Evolutionary conservation across 2,888 invertebrate genomes (phyloP), one percentile per base, ranked within the genome.

Genomic region (Agonum fuliginosum): DNA sequence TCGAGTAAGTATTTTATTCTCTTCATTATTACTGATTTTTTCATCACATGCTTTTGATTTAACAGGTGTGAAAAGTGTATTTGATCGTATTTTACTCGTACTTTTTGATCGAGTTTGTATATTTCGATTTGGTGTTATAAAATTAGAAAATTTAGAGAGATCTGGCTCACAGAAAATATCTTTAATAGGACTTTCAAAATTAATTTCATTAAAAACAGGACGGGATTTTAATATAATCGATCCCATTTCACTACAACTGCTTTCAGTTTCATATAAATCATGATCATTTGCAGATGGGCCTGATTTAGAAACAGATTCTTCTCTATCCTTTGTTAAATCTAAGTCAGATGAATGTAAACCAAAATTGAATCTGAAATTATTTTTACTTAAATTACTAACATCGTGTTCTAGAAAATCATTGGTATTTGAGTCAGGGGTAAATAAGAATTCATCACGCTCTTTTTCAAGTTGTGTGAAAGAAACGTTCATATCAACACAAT

Each of bases 201-300:
- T 70, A 5, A 77, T 24, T 67, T 69, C 69, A 43, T 41, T 69
- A 30, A 70, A 70, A 22, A 58, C 12, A 19, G 74, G 62, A 12
- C 46, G 43, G 1, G 54, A 19, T 67, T 75, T 75, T 20, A 67
- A 46, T 22, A 41, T 43, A 17, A 46, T 5, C 24, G 70, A 51
- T 5, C 77, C 70, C 20, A 51, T 54, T 41, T 70, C 77, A 20
- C 70, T 70, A 22, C 77, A 77, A 41, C 70, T 77, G 24, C 77
- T 77, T 41, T 77, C 77, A 0, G 77, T 77, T 77, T 77, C 77
- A n/a, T 77, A 77, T 27, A 77, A 22, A 77, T 77, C 77, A 30
- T 24, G 24, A 2, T 17, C 27, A 19, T 8, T 12, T 14, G 17
- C 1, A 10, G 37, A 20, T 2, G 27, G 48, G n/a, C 20, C 30